These are phyloP conservation scores for Puffinus mauretanicus DNA, from an alignment of 2,113 vertebrate genomes.

Conservation along the genomic window DNA sequence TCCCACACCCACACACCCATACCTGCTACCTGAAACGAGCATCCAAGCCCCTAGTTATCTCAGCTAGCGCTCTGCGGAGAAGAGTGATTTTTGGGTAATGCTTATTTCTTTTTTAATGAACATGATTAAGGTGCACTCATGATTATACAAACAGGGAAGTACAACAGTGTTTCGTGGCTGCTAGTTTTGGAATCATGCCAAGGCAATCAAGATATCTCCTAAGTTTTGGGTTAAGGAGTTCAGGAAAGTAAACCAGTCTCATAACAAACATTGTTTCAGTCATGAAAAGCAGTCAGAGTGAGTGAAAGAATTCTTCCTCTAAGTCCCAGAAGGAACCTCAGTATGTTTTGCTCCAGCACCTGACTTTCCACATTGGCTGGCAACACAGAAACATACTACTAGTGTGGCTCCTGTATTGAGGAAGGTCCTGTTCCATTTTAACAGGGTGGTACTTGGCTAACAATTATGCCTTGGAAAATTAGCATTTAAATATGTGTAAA, in stretches of 20 bases:
- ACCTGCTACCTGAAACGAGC: background rate
- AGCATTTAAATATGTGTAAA: constrained; percentile 74
- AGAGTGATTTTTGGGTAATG: background rate
- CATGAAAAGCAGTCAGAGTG: background rate
- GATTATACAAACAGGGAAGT: background rate
- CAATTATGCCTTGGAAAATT: constrained; percentile 42
- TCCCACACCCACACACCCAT: fast-evolving
- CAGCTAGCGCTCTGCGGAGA: background rate
- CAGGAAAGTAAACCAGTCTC: background rate
- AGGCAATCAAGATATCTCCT: background rate
- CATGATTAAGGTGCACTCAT: no score
- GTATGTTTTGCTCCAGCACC: background rate
- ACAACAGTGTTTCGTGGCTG: background rate
- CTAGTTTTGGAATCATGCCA: background rate
- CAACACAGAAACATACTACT: constrained; percentile 49
- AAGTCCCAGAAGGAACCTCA: background rate
- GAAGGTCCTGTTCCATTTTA: constrained; percentile 51
- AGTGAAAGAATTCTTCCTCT: background rate
- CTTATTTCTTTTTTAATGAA: background rate
- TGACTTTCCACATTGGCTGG: constrained; percentile 16
- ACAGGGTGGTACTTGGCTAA: constrained; percentile 27
- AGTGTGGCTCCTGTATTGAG: background rate
- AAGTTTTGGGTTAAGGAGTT: background rate
- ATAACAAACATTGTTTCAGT: background rate
- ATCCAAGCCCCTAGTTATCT: background rate